These are phyloP conservation scores for Calephelis nemesis DNA, from an alignment of 1,140 invertebrate species.

Conservation along the genomic window DNA sequence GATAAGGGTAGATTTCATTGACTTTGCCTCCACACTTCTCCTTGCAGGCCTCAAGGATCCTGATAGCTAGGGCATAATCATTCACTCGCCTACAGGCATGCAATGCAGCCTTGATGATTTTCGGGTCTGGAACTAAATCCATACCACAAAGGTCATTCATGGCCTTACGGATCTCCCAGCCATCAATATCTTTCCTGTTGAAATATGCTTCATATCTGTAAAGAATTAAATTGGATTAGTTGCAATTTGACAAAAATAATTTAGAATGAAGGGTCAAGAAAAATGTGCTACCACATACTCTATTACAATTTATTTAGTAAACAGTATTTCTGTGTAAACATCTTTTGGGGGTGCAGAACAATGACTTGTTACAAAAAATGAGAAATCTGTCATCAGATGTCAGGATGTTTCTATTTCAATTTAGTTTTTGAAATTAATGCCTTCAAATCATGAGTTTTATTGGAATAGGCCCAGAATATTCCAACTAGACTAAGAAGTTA, in stretches of 20 bases:
- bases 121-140: conserved; percentile 97
- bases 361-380: too few relatives aligned
- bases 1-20: conserved; percentile 93
- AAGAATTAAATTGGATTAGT: conserved; percentile 34
- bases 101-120: conserved; percentile 94
- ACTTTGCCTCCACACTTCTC: conserved; percentile 92
- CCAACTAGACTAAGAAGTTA: too few relatives aligned
- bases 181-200: conserved; percentile 94
- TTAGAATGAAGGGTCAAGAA: too few relatives aligned
- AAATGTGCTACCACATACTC: background rate
- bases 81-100: conserved; percentile 95
- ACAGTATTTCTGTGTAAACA: too few relatives aligned
- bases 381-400: too few relatives aligned
- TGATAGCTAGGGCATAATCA: conserved; percentile 94
- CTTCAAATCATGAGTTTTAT: too few relatives aligned
- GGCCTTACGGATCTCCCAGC: conserved; percentile 96
- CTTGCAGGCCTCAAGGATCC: conserved; percentile 95
- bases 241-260: conserved; percentile 21
- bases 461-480: too few relatives aligned
- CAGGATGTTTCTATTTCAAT: too few relatives aligned
- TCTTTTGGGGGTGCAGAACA: too few relatives aligned
- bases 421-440: too few relatives aligned
- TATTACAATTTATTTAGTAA: too few relatives aligned
- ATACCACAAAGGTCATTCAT: conserved; percentile 91
- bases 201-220: conserved; percentile 91